phyloP scores from a whole-genome alignment of 1,140 invertebrate species.

The Zaprionus camerounensis region DNA sequence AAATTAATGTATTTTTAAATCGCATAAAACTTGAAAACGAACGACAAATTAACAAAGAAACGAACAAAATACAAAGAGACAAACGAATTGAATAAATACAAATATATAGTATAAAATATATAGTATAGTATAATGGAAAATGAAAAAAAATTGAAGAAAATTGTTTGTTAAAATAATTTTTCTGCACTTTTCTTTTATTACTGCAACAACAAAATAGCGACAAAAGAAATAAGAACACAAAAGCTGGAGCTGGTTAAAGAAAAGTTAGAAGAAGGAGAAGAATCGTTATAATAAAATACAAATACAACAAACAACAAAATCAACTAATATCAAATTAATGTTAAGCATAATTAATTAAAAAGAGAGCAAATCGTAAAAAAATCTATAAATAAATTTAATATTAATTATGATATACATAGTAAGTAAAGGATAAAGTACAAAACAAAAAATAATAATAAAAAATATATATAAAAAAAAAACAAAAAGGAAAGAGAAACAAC shows the following conservation, averaged over 20 bases:
- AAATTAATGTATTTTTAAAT: slow-evolving; percentile 72
- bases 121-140: not conserved
- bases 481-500: slow-evolving; percentile 36
- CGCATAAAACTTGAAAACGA: slow-evolving; percentile 33
- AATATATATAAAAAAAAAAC: slow-evolving; percentile 20
- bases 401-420: slow-evolving; percentile 74
- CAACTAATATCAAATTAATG: slow-evolving; percentile 82
- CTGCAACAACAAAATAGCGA: slow-evolving; percentile 45
- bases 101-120: slow-evolving; percentile 13
- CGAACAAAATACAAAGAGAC: slow-evolving; percentile 4
- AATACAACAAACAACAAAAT: slow-evolving; percentile 64
- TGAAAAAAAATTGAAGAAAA: slow-evolving; percentile 11
- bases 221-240: slow-evolving; percentile 71
- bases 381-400: slow-evolving; percentile 64
- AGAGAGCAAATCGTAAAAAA: slow-evolving; percentile 48
- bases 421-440: slow-evolving; percentile 80
- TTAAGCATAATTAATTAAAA: slow-evolving; percentile 60
- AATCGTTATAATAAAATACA: slow-evolving; percentile 57
- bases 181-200: slow-evolving; percentile 39
- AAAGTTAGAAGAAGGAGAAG: slow-evolving; percentile 42
- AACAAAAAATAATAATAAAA: slow-evolving; percentile 45
- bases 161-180: slow-evolving; percentile 47
- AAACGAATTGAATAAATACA: slow-evolving; percentile 14
- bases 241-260: slow-evolving; percentile 56
- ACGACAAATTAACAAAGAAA: slow-evolving; percentile 1